Evolutionary conservation across 2,113 vertebrate species (phyloP), one percentile per base, ranked within the genome.

Genomic region (Opisthocomus hoazin): DNA sequence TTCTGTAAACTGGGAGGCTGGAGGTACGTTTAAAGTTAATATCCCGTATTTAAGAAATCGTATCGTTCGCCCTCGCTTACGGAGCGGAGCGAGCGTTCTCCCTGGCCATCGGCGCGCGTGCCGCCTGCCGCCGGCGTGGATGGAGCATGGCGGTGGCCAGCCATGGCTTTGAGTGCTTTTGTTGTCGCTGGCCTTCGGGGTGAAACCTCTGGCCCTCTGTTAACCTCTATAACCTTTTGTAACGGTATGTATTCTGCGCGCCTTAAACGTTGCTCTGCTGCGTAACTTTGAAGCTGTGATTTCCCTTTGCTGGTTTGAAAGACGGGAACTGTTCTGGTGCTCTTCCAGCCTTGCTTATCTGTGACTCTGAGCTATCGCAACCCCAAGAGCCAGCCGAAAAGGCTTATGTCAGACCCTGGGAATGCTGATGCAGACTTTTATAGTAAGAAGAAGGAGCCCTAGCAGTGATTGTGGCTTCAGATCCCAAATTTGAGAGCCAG

Each of bases 221-320:
- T 93, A 74, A 46, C 27, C 90, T 89, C 26, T 24, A 82, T 93
- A 86, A 50, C 36, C 71, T 92, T 96, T 95, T 97, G 91, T 96
- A 97, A 94, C 7, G 51, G 94, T 92, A 93, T 89, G 89, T 91
- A 95, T 90, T 96, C 83, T 85, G 16, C 4, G 26, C 29, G 11
- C 16, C 27, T 84, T 91, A 85, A 66, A 36, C 4, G 0, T 76
- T 90, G 93, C 75, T 83, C 95, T 92, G 29, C 86, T 95, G 70
- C 65, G 2, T 96, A 91, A 96, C 96, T 94, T 94, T 77, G n/a
- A 92, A 93, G 73, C 88, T 91, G 60, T 93, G 87, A 93, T 66
- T 93, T 87, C 80, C 26, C 1, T 37, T 92, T 41, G 53, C 9
- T n/a, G 29, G 79, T 93, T 79, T 63, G 79, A 86, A 93, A 75